Conservation (phyloP, 2,113 vertebrate genomes). For the Tamias sibiricus region DNA sequence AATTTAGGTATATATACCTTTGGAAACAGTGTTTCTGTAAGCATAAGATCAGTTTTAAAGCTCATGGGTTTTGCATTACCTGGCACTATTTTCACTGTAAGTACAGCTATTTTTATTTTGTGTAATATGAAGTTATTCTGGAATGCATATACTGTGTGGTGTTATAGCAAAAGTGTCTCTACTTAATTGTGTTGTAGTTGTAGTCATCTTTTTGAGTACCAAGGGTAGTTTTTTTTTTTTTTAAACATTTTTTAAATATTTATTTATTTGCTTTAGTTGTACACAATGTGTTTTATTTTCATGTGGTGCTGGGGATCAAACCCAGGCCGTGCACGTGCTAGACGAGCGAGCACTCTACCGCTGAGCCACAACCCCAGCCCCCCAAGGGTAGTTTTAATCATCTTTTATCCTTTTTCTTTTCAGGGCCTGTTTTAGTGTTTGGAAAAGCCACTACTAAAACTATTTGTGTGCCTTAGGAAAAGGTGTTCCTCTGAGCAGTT, state of each 20-base stretch:
- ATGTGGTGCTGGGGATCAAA: no score
- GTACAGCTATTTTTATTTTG: constrained; percentile 17
- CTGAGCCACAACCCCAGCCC: no score
- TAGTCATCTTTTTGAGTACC: not conserved
- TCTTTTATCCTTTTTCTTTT: not conserved
- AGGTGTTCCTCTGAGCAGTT: not conserved
- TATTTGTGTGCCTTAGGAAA: not conserved
- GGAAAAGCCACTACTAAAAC: not conserved
- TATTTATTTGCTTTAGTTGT: no score
- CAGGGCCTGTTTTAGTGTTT: not conserved
- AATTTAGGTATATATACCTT: constrained; percentile 40
- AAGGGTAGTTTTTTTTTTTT: not conserved
- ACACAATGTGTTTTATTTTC: no score
- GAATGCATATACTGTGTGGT: not conserved
- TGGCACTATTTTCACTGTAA: not conserved
- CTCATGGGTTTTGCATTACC: constrained; percentile 22
- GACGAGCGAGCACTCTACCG: no score
- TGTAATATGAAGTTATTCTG: not conserved
- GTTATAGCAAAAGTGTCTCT: not conserved
- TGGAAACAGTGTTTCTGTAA: constrained; percentile 55
- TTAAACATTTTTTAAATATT: no score
- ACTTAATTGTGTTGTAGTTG: not conserved
- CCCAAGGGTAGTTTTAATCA: no score
- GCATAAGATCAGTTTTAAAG: constrained; percentile 32
- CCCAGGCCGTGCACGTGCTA: no score